phyloP scores from a whole-genome alignment of 2,113 vertebrate species.

The Pogona vitticeps region DNA sequence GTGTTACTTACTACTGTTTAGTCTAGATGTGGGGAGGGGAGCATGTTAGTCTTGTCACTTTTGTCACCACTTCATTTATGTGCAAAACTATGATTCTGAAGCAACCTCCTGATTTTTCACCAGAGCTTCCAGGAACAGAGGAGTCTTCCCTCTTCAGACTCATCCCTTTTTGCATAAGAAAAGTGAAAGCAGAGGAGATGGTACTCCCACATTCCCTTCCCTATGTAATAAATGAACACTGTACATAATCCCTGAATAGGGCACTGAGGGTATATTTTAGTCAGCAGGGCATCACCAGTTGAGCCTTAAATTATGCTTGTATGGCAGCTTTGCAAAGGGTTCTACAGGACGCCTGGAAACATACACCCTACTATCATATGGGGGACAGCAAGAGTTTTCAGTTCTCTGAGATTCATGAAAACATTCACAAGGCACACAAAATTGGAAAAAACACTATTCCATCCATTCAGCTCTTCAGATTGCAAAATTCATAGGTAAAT shows the following conservation, averaged over 20 bases:
- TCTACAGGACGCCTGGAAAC: background rate
- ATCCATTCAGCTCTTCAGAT: background rate
- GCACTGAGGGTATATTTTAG: background rate
- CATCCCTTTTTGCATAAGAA: too few relatives aligned
- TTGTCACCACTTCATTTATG: too few relatives aligned
- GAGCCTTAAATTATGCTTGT: background rate
- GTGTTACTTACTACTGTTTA: too few relatives aligned
- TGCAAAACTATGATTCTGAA: too few relatives aligned
- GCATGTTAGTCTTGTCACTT: too few relatives aligned
- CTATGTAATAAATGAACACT: background rate
- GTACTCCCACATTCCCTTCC: too few relatives aligned
- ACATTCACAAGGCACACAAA: background rate
- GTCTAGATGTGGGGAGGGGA: too few relatives aligned
- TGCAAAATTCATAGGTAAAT: background rate
- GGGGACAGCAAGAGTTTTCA: background rate
- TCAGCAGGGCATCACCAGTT: background rate
- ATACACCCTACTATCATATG: background rate
- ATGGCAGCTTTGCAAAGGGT: background rate
- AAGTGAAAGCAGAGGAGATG: too few relatives aligned
- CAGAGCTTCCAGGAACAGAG: too few relatives aligned
- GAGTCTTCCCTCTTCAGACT: too few relatives aligned
- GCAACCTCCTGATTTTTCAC: too few relatives aligned
- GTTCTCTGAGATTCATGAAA: background rate
- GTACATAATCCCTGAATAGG: background rate
- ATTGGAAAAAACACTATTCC: background rate